Percentiles rank a stretch among this genome's conserved stretches.
Evolutionary conservation across 1,140 invertebrate species (phyloP).

Genomic region (Drosophila melanica): DNA sequence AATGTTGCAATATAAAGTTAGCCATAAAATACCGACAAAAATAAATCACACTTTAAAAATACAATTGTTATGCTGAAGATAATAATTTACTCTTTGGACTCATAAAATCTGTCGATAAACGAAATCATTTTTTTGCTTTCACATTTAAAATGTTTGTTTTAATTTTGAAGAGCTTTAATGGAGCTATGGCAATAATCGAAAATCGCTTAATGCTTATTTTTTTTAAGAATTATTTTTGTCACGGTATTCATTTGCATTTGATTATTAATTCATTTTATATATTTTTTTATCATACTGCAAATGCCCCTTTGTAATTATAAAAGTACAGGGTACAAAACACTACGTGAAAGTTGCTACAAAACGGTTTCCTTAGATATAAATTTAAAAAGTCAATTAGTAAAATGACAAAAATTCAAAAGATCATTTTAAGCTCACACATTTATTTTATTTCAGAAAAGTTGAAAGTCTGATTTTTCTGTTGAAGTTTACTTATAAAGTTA

Average conservation of each 20-base stretch:
- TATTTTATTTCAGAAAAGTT: background rate
- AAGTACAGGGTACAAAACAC: background rate
- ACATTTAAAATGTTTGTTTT: too few relatives aligned
- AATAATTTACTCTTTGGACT: too few relatives aligned
- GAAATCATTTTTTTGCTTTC: too few relatives aligned
- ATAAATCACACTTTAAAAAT: background rate
- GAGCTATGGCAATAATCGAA: too few relatives aligned
- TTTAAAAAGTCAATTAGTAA: conserved; percentile 7
- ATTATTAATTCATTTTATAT: background rate
- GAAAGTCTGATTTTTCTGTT: background rate
- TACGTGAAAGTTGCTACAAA: background rate
- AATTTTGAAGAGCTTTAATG: too few relatives aligned
- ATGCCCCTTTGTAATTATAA: background rate
- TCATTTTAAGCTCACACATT: conserved; percentile 1
- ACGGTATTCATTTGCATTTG: too few relatives aligned
- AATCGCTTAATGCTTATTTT: too few relatives aligned
- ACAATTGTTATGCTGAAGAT: too few relatives aligned
- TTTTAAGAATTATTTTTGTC: too few relatives aligned
- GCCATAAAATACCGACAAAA: too few relatives aligned
- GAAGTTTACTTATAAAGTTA: background rate
- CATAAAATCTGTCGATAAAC: too few relatives aligned
- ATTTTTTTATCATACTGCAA: too few relatives aligned
- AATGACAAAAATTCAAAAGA: background rate
- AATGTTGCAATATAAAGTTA: background rate
- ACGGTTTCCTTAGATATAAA: background rate